phyloP scores from a whole-genome alignment of 1,140 invertebrate genomes.

The Leptinotarsa lineolata region DNA sequence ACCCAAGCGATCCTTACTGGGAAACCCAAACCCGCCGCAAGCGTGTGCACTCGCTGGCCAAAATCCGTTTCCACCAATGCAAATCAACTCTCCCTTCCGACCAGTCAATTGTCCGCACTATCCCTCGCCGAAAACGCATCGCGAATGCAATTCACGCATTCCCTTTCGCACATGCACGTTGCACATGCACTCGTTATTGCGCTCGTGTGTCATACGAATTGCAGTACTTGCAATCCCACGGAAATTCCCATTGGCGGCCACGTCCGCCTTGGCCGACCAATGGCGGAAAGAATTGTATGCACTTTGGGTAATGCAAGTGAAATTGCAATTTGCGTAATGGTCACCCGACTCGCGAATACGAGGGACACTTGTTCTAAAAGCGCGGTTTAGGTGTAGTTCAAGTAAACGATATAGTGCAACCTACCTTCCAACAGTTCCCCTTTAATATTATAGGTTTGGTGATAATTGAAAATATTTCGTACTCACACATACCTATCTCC shows the following conservation, averaged over 20 bases:
- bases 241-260: conserved; percentile 7
- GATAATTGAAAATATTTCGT: too few species aligned
- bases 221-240: conserved; percentile 19
- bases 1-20: too few species aligned
- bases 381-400: neutral
- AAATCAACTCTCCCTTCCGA: neutral
- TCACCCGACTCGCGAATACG: conserved; percentile 11
- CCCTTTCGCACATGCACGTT: conserved; percentile 8
- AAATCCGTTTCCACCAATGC: conserved; percentile 1
- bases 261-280: neutral
- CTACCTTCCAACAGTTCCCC: too few species aligned
- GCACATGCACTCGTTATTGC: conserved; percentile 8
- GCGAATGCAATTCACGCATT: conserved; percentile 17
- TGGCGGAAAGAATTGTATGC: neutral
- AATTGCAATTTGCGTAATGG: conserved; percentile 21
- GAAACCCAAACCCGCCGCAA: too few species aligned
- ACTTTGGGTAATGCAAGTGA: conserved; percentile 13
- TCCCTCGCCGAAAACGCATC: conserved; percentile 11
- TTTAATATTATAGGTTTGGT: too few species aligned
- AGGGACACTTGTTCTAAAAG: neutral
- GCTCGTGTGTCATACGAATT: conserved; percentile 16
- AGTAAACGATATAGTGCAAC: too few species aligned
- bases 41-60: neutral
- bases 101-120: neutral
- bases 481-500: too few species aligned